Conservation (phyloP, 2,797 vertebrate species). For the Spatula versicolor region DNA sequence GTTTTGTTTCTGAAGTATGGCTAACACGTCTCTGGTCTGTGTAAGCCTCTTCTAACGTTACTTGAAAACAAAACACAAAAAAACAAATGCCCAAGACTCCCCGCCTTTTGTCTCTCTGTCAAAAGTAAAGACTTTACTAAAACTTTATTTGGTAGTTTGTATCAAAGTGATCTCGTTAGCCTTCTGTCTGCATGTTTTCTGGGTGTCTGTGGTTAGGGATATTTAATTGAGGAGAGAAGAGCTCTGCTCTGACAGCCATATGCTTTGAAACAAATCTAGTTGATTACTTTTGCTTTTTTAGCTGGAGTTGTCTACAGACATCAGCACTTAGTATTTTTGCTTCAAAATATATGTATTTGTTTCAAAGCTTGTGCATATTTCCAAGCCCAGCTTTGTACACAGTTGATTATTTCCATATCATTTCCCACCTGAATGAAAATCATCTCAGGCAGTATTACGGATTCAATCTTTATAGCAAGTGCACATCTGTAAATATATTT, state of each 20-base stretch:
- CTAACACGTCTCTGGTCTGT: neutral
- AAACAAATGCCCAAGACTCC: neutral
- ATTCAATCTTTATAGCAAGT: neutral
- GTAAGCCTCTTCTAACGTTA: neutral
- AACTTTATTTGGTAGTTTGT: neutral
- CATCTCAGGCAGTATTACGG: neutral
- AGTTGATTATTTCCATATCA: neutral
- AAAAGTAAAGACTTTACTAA: neutral
- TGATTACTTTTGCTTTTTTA: neutral
- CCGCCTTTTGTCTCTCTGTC: accelerated
- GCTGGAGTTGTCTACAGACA: neutral
- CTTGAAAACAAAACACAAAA: neutral
- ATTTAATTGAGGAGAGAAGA: neutral
- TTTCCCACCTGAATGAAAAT: conserved; percentile 2
- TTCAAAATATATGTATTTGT: neutral
- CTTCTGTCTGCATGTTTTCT: neutral
- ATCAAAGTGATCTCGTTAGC: neutral
- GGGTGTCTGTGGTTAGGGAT: neutral
- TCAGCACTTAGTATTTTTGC: neutral
- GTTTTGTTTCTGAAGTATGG: neutral
- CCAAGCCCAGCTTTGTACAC: neutral
- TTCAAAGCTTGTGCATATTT: neutral
- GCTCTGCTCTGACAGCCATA: neutral
- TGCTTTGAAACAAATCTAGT: neutral
- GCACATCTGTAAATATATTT: neutral